Conservation (phyloP, 1,140 invertebrate genomes). For the Galleria mellonella region DNA sequence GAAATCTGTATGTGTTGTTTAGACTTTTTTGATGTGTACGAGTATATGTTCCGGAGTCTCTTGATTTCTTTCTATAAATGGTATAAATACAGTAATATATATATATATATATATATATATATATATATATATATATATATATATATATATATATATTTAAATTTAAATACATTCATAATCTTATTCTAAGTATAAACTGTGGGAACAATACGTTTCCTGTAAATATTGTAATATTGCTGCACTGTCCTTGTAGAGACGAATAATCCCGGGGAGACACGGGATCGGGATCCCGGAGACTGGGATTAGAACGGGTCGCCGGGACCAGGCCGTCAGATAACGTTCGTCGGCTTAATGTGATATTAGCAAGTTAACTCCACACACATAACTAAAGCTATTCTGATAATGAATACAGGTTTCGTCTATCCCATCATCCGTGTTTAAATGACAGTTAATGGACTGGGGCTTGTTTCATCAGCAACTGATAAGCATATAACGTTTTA, state of each 20-base stretch:
- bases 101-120: too few relatives aligned
- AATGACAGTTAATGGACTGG: conserved; percentile 8
- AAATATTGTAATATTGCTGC: conserved; percentile 20
- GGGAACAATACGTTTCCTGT: neutral
- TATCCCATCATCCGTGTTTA: conserved; percentile 10
- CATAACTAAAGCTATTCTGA: conserved; percentile 19
- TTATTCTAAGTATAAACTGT: too few relatives aligned
- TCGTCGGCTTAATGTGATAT: conserved; percentile 29
- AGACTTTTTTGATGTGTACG: too few relatives aligned
- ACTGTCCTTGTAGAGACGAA: conserved; percentile 17
- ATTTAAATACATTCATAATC: too few relatives aligned
- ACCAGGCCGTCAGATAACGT: conserved; percentile 23
- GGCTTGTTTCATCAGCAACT: neutral
- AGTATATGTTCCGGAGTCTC: too few relatives aligned
- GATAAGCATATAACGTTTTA: too few relatives aligned
- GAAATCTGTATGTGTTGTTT: too few relatives aligned
- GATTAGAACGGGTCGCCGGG: conserved; percentile 22
- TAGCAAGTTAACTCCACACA: conserved; percentile 27
- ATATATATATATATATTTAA: too few relatives aligned
- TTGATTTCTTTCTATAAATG: too few relatives aligned
- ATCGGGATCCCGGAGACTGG: conserved; percentile 18
- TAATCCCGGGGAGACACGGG: conserved; percentile 30
- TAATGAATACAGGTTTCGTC: conserved; percentile 19
- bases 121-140: too few relatives aligned
- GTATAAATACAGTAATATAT: too few relatives aligned